These are phyloP conservation scores for Protodeltote pygarga DNA, from an alignment of 2,888 invertebrate genomes.

Conservation along the genomic window DNA sequence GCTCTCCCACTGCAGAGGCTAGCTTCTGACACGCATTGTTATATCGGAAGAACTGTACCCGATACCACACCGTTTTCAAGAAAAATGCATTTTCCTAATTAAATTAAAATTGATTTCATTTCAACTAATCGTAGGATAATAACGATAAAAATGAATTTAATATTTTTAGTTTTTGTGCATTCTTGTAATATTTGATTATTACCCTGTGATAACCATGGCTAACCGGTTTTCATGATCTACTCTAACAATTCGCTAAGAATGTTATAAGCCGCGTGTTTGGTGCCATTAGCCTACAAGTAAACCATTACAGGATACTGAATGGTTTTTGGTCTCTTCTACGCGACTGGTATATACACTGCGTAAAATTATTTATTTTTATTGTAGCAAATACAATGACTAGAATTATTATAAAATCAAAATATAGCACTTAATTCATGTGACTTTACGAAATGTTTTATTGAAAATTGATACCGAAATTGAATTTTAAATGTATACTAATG, in stretches of 20 bases:
- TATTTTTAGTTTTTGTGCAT: constrained; percentile 61
- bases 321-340: constrained; percentile 14
- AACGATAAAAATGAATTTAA: constrained; percentile 34
- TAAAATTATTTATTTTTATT: constrained; percentile 58
- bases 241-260: constrained; percentile 34
- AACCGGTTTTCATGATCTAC: constrained; percentile 54
- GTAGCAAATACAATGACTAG: constrained; percentile 78
- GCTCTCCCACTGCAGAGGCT: no score
- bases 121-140: constrained; percentile 33
- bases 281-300: constrained; percentile 9
- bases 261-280: constrained; percentile 10
- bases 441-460: constrained; percentile 17
- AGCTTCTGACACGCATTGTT: no score
- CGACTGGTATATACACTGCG: constrained; percentile 28
- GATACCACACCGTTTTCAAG: constrained; percentile 34
- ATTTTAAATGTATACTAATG: constrained; percentile 22
- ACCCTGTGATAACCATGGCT: constrained; percentile 78
- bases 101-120: constrained; percentile 32
- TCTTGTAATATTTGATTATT: constrained; percentile 55
- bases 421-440: constrained; percentile 43
- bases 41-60: no score
- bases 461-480: constrained; percentile 23
- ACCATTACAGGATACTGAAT: constrained; percentile 1
- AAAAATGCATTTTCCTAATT: constrained; percentile 33
- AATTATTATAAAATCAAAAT: constrained; percentile 61